These are phyloP conservation scores for Sternotherus odoratus DNA, from an alignment of 2,797 vertebrate species.

Conservation along the genomic window DNA sequence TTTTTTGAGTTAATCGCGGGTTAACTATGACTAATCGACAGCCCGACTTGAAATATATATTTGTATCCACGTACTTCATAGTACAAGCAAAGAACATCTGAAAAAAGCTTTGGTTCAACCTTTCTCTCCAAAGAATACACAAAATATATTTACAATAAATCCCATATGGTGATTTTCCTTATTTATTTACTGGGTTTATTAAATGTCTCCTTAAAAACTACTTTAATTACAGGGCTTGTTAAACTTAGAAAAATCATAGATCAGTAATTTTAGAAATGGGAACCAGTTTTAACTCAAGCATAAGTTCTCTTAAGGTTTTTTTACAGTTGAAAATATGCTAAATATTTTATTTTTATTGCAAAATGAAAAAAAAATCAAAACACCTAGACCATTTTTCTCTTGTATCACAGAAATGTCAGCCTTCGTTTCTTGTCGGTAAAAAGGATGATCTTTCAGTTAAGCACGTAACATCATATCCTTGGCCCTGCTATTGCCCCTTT, in stretches of 20 bases:
- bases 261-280: neutral
- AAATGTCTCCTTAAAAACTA: conserved; percentile 17
- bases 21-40: too few relatives aligned
- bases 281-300: neutral
- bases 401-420: neutral
- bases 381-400: neutral
- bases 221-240: neutral
- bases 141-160: neutral
- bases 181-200: conserved; percentile 9
- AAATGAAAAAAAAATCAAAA: neutral
- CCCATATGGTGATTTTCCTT: neutral
- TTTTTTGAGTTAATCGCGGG: too few relatives aligned
- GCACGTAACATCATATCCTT: neutral
- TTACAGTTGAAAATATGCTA: neutral
- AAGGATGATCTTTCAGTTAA: neutral
- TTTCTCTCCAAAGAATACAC: neutral
- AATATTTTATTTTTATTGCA: neutral
- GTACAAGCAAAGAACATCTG: conserved; percentile 15
- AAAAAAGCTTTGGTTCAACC: neutral
- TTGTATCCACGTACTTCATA: conserved; percentile 13
- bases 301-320: neutral
- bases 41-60: conserved; percentile 20
- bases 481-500: neutral
- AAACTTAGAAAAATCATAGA: neutral
- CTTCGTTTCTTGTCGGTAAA: neutral